Percentiles rank a stretch among this genome's conserved stretches.
These are phyloP conservation scores for Drosophila watanabei DNA, from an alignment of 1,140 invertebrate genomes.

Conservation along the genomic window DNA sequence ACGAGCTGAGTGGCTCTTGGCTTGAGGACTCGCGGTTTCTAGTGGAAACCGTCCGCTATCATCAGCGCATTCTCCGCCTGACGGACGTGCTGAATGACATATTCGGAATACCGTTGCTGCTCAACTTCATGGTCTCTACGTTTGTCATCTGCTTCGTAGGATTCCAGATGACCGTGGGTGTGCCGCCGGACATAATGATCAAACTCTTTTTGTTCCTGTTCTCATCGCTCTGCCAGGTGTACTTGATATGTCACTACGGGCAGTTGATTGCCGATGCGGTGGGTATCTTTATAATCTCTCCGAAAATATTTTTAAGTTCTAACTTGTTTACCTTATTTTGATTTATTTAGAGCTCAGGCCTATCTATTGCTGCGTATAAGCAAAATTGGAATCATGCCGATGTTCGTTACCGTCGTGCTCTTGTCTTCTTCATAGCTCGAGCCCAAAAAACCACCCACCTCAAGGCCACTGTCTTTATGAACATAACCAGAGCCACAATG, in stretches of 20 bases:
- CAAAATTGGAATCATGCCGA: constrained; percentile 72
- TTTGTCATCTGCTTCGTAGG: constrained; percentile 80
- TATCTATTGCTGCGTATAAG: constrained; percentile 66
- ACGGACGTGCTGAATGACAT: constrained; percentile 55
- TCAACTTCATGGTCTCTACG: constrained; percentile 72
- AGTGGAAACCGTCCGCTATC: constrained; percentile 43
- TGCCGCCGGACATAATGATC: constrained; percentile 54
- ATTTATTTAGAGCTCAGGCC: constrained; percentile 49
- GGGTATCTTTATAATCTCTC: neutral
- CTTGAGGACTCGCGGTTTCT: constrained; percentile 34
- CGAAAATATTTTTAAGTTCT: neutral
- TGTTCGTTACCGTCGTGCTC: constrained; percentile 62
- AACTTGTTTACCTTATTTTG: neutral
- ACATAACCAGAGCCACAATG: constrained; percentile 65
- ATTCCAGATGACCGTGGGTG: constrained; percentile 74
- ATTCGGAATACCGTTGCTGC: constrained; percentile 63
- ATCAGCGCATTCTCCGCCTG: constrained; percentile 45
- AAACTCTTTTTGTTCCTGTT: constrained; percentile 65
- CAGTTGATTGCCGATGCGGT: constrained; percentile 71
- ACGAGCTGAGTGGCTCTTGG: constrained; percentile 39
- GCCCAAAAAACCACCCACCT: constrained; percentile 64
- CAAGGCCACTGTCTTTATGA: constrained; percentile 67
- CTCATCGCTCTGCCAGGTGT: constrained; percentile 61
- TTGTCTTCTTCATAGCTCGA: constrained; percentile 62
- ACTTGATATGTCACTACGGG: constrained; percentile 71